A percentile compares a stretch with the other conserved stretches of the same genome.
These are phyloP conservation scores for Pantherophis alleghaniensis DNA, from an alignment of 2,797 vertebrate genomes.

Conservation along the genomic window DNA sequence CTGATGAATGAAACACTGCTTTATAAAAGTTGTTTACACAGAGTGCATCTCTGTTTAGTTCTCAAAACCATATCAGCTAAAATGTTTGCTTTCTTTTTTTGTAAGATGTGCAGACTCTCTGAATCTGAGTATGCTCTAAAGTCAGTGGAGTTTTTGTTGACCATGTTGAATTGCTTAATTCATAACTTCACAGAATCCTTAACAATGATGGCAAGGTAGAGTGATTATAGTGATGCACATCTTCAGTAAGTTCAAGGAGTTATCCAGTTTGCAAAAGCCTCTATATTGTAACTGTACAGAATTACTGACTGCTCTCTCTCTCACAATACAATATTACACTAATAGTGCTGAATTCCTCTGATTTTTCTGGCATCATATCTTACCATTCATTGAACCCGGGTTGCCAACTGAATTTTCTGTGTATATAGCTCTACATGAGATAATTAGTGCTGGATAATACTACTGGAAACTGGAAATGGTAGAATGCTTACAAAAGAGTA, in stretches of 20 bases:
- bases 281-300: not conserved
- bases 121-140: not conserved
- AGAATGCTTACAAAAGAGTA: not conserved
- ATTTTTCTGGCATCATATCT: not conserved
- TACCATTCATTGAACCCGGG: not conserved
- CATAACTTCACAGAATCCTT: constrained; percentile 4
- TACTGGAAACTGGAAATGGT: not conserved
- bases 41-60: not conserved
- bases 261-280: no score
- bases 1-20: not conserved
- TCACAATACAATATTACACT: not conserved
- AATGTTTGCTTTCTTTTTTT: constrained; percentile 19
- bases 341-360: not conserved
- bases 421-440: not conserved
- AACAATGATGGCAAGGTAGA: not conserved
- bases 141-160: not conserved
- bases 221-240: not conserved
- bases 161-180: constrained; percentile 10
- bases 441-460: not conserved
- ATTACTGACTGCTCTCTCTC: not conserved
- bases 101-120: not conserved
- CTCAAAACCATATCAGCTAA: not conserved
- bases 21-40: constrained; percentile 1
- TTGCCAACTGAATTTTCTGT: not conserved
- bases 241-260: not conserved